Conservation (phyloP, 2,797 vertebrate genomes). For the Coracias cyanogaster region DNA sequence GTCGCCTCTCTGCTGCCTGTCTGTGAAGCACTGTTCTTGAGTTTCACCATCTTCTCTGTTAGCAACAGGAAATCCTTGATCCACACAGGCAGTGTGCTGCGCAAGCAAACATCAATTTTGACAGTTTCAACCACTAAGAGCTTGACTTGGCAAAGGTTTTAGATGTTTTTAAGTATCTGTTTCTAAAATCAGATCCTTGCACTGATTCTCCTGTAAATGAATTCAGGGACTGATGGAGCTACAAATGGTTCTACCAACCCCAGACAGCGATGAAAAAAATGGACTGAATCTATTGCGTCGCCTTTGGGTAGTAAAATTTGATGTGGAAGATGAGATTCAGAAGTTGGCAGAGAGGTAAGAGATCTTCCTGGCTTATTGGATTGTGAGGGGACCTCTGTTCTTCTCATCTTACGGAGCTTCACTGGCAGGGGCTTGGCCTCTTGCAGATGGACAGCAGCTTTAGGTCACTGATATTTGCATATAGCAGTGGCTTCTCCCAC, state of each 20-base stretch:
- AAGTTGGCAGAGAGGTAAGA: conserved; percentile 88
- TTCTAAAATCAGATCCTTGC: neutral
- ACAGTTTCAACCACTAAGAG: neutral
- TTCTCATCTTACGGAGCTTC: neutral
- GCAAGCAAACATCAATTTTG: neutral
- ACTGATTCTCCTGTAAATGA: neutral
- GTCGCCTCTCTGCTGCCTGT: neutral
- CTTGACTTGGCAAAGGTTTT: neutral
- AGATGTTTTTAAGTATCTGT: neutral
- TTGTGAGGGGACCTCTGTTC: neutral
- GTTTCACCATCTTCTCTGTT: neutral
- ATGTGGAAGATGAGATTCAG: conserved; percentile 91
- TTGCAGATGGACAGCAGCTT: neutral
- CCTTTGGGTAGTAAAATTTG: conserved; percentile 95
- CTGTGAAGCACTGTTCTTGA: neutral
- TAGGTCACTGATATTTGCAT: neutral
- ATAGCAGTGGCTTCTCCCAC: neutral
- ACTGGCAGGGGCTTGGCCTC: neutral
- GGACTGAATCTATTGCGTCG: conserved; percentile 91
- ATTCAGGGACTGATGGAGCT: conserved; percentile 91
- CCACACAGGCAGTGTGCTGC: neutral
- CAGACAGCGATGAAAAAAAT: conserved; percentile 87
- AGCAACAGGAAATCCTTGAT: neutral
- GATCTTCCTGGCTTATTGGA: neutral
- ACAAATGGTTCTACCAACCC: conserved; percentile 92